These are phyloP conservation scores for Leptinotarsa peninsularis DNA, from an alignment of 2,888 invertebrate genomes.

Conservation along the genomic window DNA sequence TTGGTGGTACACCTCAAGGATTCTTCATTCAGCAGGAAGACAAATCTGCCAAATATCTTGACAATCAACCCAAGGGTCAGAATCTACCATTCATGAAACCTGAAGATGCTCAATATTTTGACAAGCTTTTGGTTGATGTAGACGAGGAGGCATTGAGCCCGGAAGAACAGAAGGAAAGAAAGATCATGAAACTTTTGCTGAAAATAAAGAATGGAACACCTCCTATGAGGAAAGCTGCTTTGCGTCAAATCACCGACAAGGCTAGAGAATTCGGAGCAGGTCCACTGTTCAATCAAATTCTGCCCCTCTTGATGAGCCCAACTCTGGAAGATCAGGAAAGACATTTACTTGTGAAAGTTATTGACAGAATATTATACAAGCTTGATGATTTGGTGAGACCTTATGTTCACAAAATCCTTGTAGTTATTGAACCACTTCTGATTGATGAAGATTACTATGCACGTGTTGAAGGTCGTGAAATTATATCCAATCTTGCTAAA, in stretches of 20 bases:
- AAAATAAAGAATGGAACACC: slow-evolving; percentile 99
- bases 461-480: slow-evolving; percentile 97
- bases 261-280: slow-evolving; percentile 99
- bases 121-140: slow-evolving; percentile 96
- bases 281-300: slow-evolving; percentile 97
- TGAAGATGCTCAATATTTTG: slow-evolving; percentile 99
- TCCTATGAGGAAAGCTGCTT: slow-evolving; percentile 98
- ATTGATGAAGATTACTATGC: slow-evolving; percentile 99
- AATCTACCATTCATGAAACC: slow-evolving; percentile 99
- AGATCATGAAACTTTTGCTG: slow-evolving; percentile 97
- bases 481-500: slow-evolving; percentile 98
- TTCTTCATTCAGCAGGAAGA: slow-evolving; percentile 96
- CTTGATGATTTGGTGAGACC: slow-evolving; percentile 98
- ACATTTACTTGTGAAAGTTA: slow-evolving; percentile 98
- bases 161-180: slow-evolving; percentile 97
- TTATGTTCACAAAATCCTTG: slow-evolving; percentile 99
- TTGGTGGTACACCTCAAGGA: slow-evolving; percentile 86
- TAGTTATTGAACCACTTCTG: slow-evolving; percentile 97
- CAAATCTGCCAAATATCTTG: slow-evolving; percentile 87
- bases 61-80: slow-evolving; percentile 89
- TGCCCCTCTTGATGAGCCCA: slow-evolving; percentile 99
- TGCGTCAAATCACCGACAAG: slow-evolving; percentile 98
- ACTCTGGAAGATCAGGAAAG: slow-evolving; percentile 99
- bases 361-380: slow-evolving; percentile 98
- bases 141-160: slow-evolving; percentile 96